A percentile compares a stretch with the other conserved stretches of the same genome.
These are phyloP conservation scores for Remorina albescens DNA, from an alignment of 2,797 vertebrate genomes.

Conservation along the genomic window DNA sequence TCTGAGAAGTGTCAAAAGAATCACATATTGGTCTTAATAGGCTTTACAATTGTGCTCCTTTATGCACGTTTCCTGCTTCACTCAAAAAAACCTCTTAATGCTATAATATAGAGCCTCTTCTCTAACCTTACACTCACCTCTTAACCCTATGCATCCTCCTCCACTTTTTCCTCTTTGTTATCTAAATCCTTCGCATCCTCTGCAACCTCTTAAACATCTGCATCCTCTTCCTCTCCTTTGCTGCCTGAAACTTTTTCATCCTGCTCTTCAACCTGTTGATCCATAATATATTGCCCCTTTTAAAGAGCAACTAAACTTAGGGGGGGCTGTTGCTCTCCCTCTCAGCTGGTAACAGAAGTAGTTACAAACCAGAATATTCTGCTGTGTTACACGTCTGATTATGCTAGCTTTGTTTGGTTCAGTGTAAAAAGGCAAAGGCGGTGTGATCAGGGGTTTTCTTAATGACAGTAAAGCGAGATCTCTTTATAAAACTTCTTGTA, in stretches of 20 bases:
- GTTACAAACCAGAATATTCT: no score
- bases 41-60: constrained; percentile 45
- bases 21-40: constrained; percentile 52
- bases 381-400: no score
- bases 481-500: neutral
- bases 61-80: constrained; percentile 47
- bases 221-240: constrained; percentile 30
- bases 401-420: no score
- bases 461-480: no score
- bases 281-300: constrained; percentile 2
- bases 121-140: constrained; percentile 44
- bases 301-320: no score
- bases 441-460: no score
- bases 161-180: constrained; percentile 55
- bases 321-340: no score
- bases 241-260: constrained; percentile 7
- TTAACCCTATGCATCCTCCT: constrained; percentile 52
- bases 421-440: no score
- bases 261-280: constrained; percentile 42
- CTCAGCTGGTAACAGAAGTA: no score
- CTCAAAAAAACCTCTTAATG: constrained; percentile 47
- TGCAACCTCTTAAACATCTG: constrained; percentile 43
- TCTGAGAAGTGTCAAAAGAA: constrained; percentile 66
- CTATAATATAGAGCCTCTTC: constrained; percentile 42
- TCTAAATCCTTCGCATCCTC: constrained; percentile 42